phyloP scores from a whole-genome alignment of 2,888 invertebrate species.

The Caenorhabditis sp. region DNA sequence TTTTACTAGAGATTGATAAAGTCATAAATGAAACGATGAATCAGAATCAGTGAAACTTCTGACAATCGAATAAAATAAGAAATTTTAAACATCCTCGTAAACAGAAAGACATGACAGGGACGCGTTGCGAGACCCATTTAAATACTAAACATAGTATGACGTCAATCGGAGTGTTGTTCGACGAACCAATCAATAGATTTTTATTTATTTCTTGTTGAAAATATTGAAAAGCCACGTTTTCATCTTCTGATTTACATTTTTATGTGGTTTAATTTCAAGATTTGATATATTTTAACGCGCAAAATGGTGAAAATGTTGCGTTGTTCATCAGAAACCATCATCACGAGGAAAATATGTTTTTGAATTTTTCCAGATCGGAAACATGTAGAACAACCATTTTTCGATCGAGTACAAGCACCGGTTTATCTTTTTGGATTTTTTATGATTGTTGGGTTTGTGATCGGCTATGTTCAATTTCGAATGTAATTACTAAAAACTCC shows the following conservation, averaged over 20 bases:
- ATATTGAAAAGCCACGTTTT: too few species aligned
- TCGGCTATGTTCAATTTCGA: background rate
- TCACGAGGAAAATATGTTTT: too few species aligned
- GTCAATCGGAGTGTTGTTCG: background rate
- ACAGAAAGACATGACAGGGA: background rate
- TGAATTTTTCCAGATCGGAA: background rate
- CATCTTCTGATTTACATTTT: too few species aligned
- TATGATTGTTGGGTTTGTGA: slow-evolving; percentile 6
- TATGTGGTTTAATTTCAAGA: too few species aligned
- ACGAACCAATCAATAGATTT: background rate
- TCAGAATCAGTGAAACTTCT: too few species aligned
- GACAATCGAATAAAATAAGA: background rate
- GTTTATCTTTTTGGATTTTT: slow-evolving; percentile 9
- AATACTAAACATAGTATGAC: background rate
- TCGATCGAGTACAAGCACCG: slow-evolving; percentile 14
- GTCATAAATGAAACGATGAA: too few species aligned
- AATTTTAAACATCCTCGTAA: background rate
- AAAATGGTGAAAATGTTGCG: too few species aligned
- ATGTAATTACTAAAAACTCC: background rate
- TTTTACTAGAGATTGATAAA: too few species aligned
- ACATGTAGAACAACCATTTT: background rate
- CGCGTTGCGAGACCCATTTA: background rate
- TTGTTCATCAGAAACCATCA: too few species aligned
- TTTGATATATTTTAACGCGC: too few species aligned
- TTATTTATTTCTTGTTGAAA: background rate